Evolutionary conservation across 2,797 vertebrate genomes (phyloP).

Genomic region (Catharus ustulatus): DNA sequence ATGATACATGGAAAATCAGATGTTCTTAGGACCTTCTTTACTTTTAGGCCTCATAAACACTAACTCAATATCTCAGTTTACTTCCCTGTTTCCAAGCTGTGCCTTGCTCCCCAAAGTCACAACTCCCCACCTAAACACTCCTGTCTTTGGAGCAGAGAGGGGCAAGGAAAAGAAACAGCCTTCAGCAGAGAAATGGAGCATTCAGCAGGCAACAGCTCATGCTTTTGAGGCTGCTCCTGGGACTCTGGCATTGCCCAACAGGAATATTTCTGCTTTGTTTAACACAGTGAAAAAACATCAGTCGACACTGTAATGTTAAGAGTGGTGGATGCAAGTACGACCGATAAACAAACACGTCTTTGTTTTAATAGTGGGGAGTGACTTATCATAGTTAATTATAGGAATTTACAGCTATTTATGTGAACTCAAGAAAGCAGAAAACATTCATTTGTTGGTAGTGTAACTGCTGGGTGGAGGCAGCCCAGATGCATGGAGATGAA

Average conservation of each 20-base stretch:
- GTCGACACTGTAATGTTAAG: slow-evolving; percentile 71
- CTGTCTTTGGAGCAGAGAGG: background rate
- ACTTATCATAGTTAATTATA: slow-evolving; percentile 83
- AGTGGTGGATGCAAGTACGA: slow-evolving; percentile 71
- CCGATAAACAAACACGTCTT: slow-evolving; percentile 81
- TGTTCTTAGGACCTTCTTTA: background rate
- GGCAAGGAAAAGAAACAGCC: background rate
- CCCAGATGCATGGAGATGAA: slow-evolving; percentile 62
- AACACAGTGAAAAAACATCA: slow-evolving; percentile 75
- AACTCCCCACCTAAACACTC: background rate
- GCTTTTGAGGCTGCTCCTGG: slow-evolving; percentile 27
- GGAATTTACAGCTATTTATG: slow-evolving; percentile 84
- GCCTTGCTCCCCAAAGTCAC: background rate
- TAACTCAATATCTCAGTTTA: background rate
- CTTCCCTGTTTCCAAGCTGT: background rate
- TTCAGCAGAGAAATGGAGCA: slow-evolving; percentile 11
- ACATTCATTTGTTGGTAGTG: slow-evolving; percentile 80
- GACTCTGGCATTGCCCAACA: slow-evolving; percentile 50
- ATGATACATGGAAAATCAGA: background rate
- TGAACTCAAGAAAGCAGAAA: slow-evolving; percentile 80
- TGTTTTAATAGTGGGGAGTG: slow-evolving; percentile 80
- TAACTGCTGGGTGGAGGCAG: slow-evolving; percentile 79
- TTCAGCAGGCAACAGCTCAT: slow-evolving; percentile 21
- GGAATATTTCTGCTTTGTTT: slow-evolving; percentile 75
- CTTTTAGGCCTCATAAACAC: background rate